These are phyloP conservation scores for Pangasius mekongensis DNA, from an alignment of 2,797 vertebrate genomes.

Conservation along the genomic window DNA sequence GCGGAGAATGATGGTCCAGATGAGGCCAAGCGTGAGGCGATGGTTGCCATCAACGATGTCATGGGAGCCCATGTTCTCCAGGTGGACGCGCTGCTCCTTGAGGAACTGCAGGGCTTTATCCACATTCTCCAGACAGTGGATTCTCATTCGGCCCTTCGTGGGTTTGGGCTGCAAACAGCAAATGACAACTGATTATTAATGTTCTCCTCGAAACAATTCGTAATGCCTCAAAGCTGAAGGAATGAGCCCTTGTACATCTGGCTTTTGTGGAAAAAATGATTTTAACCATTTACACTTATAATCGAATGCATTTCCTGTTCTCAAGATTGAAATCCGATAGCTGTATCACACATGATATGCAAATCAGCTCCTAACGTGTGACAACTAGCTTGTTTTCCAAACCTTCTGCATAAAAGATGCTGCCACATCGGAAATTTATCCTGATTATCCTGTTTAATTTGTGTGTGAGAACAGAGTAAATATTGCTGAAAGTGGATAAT, in stretches of 20 bases:
- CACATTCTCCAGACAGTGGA: slow-evolving; percentile 94
- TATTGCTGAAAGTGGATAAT: background rate
- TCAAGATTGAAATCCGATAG: background rate
- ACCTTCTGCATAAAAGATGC: background rate
- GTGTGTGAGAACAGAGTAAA: background rate
- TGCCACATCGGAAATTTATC: background rate
- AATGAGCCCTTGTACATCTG: background rate
- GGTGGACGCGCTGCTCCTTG: slow-evolving; percentile 94
- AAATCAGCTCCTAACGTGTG: background rate
- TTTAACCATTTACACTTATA: background rate
- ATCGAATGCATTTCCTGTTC: background rate
- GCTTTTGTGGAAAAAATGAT: background rate
- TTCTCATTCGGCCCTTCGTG: slow-evolving; percentile 90
- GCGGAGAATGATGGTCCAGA: slow-evolving; percentile 98
- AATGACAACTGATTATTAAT: slow-evolving; percentile 70
- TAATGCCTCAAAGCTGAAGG: background rate
- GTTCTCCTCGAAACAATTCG: background rate
- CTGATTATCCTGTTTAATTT: background rate
- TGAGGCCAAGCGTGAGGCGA: slow-evolving; percentile 92
- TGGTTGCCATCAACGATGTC: slow-evolving; percentile 98
- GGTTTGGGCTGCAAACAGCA: slow-evolving; percentile 72
- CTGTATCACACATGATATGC: background rate
- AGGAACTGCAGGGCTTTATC: slow-evolving; percentile 97
- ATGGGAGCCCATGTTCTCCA: slow-evolving; percentile 98
- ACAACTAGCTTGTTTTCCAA: background rate